These are phyloP conservation scores for Talpa occidentalis DNA, from an alignment of 2,113 vertebrate genomes.

Conservation along the genomic window DNA sequence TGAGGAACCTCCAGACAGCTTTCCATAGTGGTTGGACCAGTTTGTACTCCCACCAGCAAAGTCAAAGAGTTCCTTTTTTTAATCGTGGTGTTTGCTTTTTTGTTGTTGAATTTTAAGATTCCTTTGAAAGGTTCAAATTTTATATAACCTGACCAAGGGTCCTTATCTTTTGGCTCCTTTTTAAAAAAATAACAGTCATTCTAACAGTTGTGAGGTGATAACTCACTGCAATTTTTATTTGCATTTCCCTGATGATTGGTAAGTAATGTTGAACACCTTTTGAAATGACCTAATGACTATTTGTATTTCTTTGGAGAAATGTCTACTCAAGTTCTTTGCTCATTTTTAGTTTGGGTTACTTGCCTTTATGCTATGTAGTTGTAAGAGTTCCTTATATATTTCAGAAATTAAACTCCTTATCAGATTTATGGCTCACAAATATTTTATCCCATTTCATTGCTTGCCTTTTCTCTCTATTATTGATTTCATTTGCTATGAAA, in stretches of 20 bases:
- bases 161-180: background rate
- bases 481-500: background rate
- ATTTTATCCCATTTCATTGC: background rate
- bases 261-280: background rate
- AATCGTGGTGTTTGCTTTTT: background rate
- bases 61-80: background rate
- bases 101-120: background rate
- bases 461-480: background rate
- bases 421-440: background rate
- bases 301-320: background rate
- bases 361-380: background rate
- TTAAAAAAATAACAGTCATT: background rate
- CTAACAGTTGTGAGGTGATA: background rate
- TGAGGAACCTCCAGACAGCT: too few species aligned
- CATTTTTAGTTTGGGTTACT: background rate
- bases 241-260: background rate
- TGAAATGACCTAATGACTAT: background rate
- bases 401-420: background rate
- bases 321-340: background rate
- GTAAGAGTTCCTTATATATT: background rate
- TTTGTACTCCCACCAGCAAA: too few species aligned
- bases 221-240: background rate
- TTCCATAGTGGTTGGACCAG: too few species aligned
- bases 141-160: background rate
- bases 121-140: background rate